Base-by-base conservation (phyloP, 2,888 invertebrate species). In the Eupithecia exiguata region DNA sequence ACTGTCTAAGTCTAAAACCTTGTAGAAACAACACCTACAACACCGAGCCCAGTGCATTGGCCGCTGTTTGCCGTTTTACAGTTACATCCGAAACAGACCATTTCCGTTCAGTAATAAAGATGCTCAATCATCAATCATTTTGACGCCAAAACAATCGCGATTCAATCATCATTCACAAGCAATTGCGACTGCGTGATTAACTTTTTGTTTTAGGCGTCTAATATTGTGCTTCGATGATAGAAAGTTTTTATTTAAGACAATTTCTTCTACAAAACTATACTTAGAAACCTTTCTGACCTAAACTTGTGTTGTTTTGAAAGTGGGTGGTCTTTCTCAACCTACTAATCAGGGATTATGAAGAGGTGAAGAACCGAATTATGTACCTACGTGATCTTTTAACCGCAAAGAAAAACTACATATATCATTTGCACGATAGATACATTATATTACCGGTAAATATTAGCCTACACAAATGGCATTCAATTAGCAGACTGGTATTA, bases 71-170 rank as follows among this genome's bases (percentile, higher is more conserved):
- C 65, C 58, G 63, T 38, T 68, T 68, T 70, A 69, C 70, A 69
- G 62, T 63, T 65, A 72, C 70, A 72, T 72, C 72, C 72, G 70
- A 69, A 72, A 68, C 68, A 70, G 30, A 21, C 68, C 74, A 78
- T 77, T 81, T 80, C 77, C 81, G 77, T 74, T 81, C 75, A 67
- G 73, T 69, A 74, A 76, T 75, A 79, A 81, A 81, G 74, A 81
- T 80, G 81, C 87, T 86, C 84, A 83, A 86, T 86, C 84, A 84
- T 85, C 78, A 86, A 65, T 49, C 63, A 69, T 84, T 84, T 81
- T 69, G 71, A 62, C 72, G 76, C 61, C 74, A 74, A 77, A 76
- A 79, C 74, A 79, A 78, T 74, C 72, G 75, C 70, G 53, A 69
- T 74, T 68, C 72, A 69, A 73, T 80, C 78, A 74, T 79, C 70